Evolutionary conservation across 1,140 invertebrate species (phyloP).

Genomic region (Drosophila pseudoananassae): DNA sequence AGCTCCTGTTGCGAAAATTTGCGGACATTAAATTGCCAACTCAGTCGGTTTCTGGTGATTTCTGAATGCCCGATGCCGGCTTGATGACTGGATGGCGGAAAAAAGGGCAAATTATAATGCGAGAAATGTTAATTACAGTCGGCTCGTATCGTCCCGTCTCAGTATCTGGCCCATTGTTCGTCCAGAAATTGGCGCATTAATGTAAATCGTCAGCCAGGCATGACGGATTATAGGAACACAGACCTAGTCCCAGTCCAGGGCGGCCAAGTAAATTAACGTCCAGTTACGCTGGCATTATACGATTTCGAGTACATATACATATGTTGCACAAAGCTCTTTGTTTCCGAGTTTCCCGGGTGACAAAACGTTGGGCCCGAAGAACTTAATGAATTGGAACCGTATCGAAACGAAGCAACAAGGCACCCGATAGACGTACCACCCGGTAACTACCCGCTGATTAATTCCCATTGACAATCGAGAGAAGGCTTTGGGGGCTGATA

Average conservation of each 20-base stretch:
- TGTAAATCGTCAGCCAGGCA: conserved; percentile 69
- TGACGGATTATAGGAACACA: conserved; percentile 72
- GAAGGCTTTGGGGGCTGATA: conserved; percentile 10
- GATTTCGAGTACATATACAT: not conserved
- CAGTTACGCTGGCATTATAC: conserved; percentile 55
- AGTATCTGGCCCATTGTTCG: conserved; percentile 56
- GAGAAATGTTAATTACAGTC: conserved; percentile 77
- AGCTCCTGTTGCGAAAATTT: conserved; percentile 52
- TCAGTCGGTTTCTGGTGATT: conserved; percentile 33
- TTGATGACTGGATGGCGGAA: conserved; percentile 52
- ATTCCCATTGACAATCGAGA: conserved; percentile 51
- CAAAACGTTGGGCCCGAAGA: conserved; percentile 61
- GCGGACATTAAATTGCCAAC: conserved; percentile 68
- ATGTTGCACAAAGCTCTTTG: conserved; percentile 48
- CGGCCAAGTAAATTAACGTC: conserved; percentile 61
- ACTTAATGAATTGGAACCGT: conserved; percentile 71
- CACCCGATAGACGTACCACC: conserved; percentile 2
- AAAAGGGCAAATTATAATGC: conserved; percentile 78
- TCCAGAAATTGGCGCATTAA: conserved; percentile 69
- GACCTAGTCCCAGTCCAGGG: conserved; percentile 49
- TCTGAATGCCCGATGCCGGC: conserved; percentile 17
- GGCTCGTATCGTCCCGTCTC: conserved; percentile 46
- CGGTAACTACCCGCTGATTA: conserved; percentile 29
- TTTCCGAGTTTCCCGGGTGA: conserved; percentile 41
- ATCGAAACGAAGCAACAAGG: conserved; percentile 2